Base-by-base conservation (phyloP, 2,113 vertebrate species). In the Ovis canadensis region DNA sequence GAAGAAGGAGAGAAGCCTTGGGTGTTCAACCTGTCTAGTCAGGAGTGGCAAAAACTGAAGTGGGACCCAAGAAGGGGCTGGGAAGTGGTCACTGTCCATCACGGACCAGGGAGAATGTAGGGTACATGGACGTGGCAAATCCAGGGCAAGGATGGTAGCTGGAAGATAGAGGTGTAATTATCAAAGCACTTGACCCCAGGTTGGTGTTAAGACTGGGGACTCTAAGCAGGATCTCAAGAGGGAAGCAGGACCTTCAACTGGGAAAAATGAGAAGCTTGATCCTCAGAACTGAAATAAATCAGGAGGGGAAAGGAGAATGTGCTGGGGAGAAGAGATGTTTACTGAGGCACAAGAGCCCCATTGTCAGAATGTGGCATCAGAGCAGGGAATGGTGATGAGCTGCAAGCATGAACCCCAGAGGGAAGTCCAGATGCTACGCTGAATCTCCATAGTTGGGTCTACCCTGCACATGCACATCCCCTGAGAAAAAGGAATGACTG, bases 401-500 rank as follows among this genome's bases (percentile, higher is more conserved):
- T 95, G 17, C 50, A 84, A 57, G 48, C 21, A 10, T n/a, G 33
- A 45, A 12, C 8, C 27, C 3, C 13, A 45, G 48, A 52, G 55
- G 27, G 33, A 43, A 94, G 25, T 43, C 89, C 74, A 67, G 64
- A 64, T 43, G 6, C 64, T 21, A 4, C 4, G 12, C 36, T 71
- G 57, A 48, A 33, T 80, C 74, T 80, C 64, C 60, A 36, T 36
- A 48, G 17, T 27, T 62, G 25, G 23, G 14, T 11, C 67, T 25
- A 54, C 48, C 36, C 29, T 64, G 77, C 54, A 64, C 82, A 90
- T 91, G 86, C 45, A n/a, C 4, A 7, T 80, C 10, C 55, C 94
- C 77, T 17, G 40, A 96, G 86, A 85, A 95, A 83, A 89, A 74
- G 33, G 59, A 89, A 90, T 86, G 94, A 97, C 50, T 95, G 94